These are phyloP conservation scores for Barbus barbus DNA, from an alignment of 2,113 vertebrate species.

Conservation along the genomic window DNA sequence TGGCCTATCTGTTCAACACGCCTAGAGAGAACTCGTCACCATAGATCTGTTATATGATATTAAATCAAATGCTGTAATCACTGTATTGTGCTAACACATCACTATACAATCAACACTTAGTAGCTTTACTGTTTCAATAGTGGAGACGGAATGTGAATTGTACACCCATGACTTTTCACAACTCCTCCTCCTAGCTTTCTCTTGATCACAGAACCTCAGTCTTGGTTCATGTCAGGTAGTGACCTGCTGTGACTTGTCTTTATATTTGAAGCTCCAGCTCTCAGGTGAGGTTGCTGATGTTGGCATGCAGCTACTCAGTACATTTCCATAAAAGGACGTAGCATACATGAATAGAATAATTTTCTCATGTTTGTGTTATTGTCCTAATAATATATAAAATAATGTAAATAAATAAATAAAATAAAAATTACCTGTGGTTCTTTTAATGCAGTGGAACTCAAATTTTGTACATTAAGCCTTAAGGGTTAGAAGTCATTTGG, in stretches of 20 bases:
- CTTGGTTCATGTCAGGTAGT: conserved; percentile 39
- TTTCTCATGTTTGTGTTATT: background rate
- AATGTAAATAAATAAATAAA: too few relatives aligned
- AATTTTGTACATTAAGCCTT: too few relatives aligned
- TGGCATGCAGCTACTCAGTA: background rate
- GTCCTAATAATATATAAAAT: background rate
- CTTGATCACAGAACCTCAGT: background rate
- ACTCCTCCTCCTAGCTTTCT: background rate
- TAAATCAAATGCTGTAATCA: too few relatives aligned
- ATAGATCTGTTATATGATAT: too few relatives aligned
- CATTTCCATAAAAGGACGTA: background rate
- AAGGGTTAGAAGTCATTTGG: too few relatives aligned
- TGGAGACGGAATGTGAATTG: background rate
- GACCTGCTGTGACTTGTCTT: conserved; percentile 53
- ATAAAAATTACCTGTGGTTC: too few relatives aligned
- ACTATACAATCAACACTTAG: background rate
- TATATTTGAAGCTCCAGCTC: conserved; percentile 52
- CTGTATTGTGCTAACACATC: background rate
- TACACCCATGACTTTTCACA: background rate
- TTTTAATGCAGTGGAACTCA: too few relatives aligned
- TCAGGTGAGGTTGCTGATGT: conserved; percentile 29
- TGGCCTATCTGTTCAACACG: background rate
- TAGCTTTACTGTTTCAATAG: background rate
- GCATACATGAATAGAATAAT: background rate
- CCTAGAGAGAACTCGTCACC: background rate